Conservation (phyloP, 1,140 invertebrate genomes). For the Ceratina japonica region DNA sequence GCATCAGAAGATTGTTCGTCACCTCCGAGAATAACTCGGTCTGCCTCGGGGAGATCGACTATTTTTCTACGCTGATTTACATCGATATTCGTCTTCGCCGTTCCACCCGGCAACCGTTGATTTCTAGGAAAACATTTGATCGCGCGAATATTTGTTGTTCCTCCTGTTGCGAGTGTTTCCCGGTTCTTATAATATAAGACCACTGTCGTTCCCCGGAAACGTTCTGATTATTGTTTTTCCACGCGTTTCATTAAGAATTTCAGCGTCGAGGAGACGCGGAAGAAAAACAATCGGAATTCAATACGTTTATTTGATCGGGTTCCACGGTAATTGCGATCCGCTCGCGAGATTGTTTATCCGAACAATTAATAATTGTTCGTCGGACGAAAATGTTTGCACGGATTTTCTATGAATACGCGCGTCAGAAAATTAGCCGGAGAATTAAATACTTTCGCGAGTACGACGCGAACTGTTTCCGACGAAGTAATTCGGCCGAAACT, state of each 20-base stretch:
- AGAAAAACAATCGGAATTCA: background rate
- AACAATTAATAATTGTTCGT: background rate
- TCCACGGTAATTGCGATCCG: too few species aligned
- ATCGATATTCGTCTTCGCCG: background rate
- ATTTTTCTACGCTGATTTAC: background rate
- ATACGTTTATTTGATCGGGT: too few species aligned
- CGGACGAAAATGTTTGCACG: too few species aligned
- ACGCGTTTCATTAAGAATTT: background rate
- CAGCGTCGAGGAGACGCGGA: background rate
- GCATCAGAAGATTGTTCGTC: too few species aligned
- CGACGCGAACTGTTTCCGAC: too few species aligned
- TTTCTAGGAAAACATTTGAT: conserved; percentile 26
- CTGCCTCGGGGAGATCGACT: too few species aligned
- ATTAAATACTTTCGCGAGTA: too few species aligned
- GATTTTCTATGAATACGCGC: too few species aligned
- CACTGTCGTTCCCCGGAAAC: background rate
- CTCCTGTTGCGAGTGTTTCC: background rate
- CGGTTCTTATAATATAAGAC: background rate
- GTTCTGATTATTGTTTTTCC: too few species aligned
- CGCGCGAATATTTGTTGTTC: conserved; percentile 11
- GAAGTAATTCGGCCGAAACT: too few species aligned
- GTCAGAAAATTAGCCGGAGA: too few species aligned
- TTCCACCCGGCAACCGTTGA: background rate
- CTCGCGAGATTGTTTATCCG: background rate
- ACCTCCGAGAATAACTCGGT: too few species aligned